Base-by-base conservation (phyloP, 2,113 vertebrate species). In the Fregetta grallaria region DNA sequence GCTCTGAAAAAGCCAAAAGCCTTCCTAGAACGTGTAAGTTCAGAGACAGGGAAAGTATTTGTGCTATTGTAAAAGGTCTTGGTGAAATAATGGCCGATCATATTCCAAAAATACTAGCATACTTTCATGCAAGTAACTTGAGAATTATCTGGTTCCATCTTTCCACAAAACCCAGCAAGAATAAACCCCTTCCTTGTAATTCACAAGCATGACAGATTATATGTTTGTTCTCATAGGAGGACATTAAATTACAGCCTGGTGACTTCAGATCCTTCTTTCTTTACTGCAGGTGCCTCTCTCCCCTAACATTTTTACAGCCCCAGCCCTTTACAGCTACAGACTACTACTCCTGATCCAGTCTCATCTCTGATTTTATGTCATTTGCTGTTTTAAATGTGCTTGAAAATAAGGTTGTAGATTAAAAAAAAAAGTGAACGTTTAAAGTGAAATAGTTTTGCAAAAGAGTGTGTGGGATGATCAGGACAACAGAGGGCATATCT, bases 1-100 rank as follows among this genome's bases (percentile, higher is more conserved):
- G 55, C 55, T 91, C 83, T 89, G 83, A 92, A 77, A 92, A 91
- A 96, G 88, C 70, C 67, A 80, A 59, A 91, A 77, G 9, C 42
- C n/a, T 86, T 67, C 47, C 50, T 92, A 16, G 55, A 88, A 61
- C 11, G 3, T 45, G 1, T 52, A 55, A 50, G 30, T 80, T 87
- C 32, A 75, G 59, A 94, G 27, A 23, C 0, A 38, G 15, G 26
- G 22, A 49, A 89, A 63, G 68, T 71, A 36, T 81, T 67, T 67
- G 23, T 91, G n/a, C 29, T 59, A 11, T 71, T 87, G n/a, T 70
- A 36, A 74, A 67, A 62, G 17, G 8, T 70, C 36, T 83, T 86
- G 34, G 34, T 81, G 76, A 77, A 91, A 74, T 63, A 72, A 44
- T 22, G 38, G 42, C 27, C 4, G 3, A 12, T 59, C 26, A 7